Percentiles rank a stretch among this genome's conserved stretches.
Evolutionary conservation across 2,888 invertebrate species (phyloP).

Genomic region (Temnothorax rugatulus): DNA sequence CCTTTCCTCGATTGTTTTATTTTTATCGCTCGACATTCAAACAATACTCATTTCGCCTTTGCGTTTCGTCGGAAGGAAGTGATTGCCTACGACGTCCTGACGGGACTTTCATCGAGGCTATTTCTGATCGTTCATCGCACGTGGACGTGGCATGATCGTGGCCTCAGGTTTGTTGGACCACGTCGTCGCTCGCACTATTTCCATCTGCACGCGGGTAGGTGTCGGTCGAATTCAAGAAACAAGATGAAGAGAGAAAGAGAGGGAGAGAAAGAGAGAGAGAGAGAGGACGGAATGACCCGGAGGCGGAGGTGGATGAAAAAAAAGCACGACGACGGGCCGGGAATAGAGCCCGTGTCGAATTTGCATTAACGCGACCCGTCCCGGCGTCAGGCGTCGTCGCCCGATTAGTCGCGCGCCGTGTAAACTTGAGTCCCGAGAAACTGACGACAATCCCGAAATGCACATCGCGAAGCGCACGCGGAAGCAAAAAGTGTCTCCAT

Average conservation of each 20-base stretch:
- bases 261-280: not conserved
- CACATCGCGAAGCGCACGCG: constrained; percentile 29
- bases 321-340: constrained; percentile 69
- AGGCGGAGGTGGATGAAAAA: constrained; percentile 52
- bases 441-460: constrained; percentile 69
- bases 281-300: constrained; percentile 28
- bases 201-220: constrained; percentile 27
- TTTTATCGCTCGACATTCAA: not conserved
- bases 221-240: constrained; percentile 45
- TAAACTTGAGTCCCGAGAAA: constrained; percentile 64
- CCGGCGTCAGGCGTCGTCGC: constrained; percentile 83
- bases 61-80: constrained; percentile 34
- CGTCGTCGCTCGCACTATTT: constrained; percentile 46
- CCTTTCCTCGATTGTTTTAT: not conserved
- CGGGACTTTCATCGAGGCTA: constrained; percentile 25
- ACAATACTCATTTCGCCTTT: not conserved
- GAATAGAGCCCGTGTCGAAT: constrained; percentile 84
- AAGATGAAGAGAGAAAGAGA: not conserved
- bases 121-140: constrained; percentile 45
- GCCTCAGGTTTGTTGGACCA: constrained; percentile 26
- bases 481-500: constrained; percentile 37
- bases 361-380: constrained; percentile 79
- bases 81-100: constrained; percentile 23
- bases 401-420: constrained; percentile 81
- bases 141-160: constrained; percentile 23